Evolutionary conservation across 1,140 invertebrate genomes (phyloP).

Genomic region (Chelonus insularis): DNA sequence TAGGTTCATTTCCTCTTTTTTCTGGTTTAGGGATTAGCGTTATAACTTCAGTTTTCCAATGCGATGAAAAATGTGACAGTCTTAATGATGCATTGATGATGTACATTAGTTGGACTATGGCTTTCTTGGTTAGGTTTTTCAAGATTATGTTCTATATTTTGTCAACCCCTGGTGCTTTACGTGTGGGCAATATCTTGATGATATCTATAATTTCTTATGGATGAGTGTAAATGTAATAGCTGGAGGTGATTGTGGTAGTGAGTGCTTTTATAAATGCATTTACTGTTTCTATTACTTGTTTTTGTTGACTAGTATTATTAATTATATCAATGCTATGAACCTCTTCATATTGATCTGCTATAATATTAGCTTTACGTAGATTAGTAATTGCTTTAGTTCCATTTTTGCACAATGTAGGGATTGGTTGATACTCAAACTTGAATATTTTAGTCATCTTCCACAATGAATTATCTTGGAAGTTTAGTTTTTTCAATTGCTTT

Average conservation of each 20-base stretch:
- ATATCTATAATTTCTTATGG: conserved; percentile 31
- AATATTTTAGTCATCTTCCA: conserved; percentile 38
- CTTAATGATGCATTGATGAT: conserved; percentile 38
- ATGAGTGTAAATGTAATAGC: conserved; percentile 18
- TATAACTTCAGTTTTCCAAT: conserved; percentile 38
- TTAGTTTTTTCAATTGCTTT: conserved; percentile 25
- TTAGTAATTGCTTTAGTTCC: conserved; percentile 26
- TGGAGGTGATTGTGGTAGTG: conserved; percentile 33
- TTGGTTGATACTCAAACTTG: conserved; percentile 27
- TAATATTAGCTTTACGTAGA: conserved; percentile 35
- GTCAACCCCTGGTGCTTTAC: conserved; percentile 41
- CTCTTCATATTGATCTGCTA: conserved; percentile 36
- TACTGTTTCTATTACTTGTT: conserved; percentile 24
- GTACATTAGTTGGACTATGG: conserved; percentile 33
- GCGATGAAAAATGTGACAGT: conserved; percentile 33
- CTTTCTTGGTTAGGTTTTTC: conserved; percentile 36
- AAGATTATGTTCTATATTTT: conserved; percentile 32
- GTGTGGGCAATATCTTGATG: conserved; percentile 29
- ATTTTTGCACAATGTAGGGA: conserved; percentile 26
- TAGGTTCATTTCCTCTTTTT: conserved; percentile 38
- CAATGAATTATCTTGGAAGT: conserved; percentile 32
- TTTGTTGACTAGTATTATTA: conserved; percentile 32
- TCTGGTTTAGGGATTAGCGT: conserved; percentile 37
- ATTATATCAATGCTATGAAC: conserved; percentile 35
- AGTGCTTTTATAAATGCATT: conserved; percentile 8